Evolutionary conservation across 2,113 vertebrate genomes (phyloP).

Genomic region (Indicator indicator): DNA sequence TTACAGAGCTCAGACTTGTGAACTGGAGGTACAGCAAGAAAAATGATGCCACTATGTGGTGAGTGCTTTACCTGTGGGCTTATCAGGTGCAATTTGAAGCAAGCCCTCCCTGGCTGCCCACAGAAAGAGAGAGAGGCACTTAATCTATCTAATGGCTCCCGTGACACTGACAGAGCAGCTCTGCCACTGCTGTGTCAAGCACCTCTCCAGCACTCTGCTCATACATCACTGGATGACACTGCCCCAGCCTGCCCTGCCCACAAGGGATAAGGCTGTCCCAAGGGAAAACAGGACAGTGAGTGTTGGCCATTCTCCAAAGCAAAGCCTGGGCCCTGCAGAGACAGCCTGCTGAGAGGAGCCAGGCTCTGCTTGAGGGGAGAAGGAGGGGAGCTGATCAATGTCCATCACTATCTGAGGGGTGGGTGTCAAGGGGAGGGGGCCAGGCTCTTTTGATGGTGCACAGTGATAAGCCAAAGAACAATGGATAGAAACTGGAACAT

Average conservation of each 20-base stretch:
- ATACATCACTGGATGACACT: neutral
- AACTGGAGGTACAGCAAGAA: neutral
- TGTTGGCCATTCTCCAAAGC: neutral
- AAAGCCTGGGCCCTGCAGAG: neutral
- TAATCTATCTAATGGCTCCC: neutral
- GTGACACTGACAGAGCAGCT: neutral
- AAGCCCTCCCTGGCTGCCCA: neutral
- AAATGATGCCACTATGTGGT: neutral
- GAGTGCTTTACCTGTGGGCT: slow-evolving; percentile 1
- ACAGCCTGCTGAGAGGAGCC: neutral
- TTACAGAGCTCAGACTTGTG: neutral
- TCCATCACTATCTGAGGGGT: no score
- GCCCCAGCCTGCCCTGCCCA: neutral
- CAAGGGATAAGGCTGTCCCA: neutral
- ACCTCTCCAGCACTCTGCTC: neutral
- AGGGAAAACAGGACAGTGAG: neutral
- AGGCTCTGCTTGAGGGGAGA: no score
- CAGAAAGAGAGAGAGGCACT: neutral
- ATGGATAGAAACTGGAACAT: no score
- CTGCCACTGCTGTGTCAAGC: neutral
- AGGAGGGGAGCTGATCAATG: no score
- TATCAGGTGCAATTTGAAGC: neutral
- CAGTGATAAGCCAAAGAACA: no score
- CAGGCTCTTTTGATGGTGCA: no score
- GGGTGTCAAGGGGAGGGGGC: no score